Base-by-base conservation (phyloP, 2,797 vertebrate species). In the Acipenser oxyrinchus region DNA sequence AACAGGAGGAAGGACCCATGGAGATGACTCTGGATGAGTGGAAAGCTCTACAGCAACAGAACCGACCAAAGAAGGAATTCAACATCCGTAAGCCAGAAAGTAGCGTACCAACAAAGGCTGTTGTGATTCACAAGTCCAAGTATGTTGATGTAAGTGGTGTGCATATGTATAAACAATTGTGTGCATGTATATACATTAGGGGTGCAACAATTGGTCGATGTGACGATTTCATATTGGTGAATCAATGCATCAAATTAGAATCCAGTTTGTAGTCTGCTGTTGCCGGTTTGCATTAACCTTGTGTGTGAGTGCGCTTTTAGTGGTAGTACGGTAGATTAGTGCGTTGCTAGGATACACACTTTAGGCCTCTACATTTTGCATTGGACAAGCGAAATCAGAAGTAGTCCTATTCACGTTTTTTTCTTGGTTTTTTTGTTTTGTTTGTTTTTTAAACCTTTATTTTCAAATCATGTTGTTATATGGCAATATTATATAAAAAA, bases 1-100 rank as follows among this genome's bases (percentile, higher is more conserved):
- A 75, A 63, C 63, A 74, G 67, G 91, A 94, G 73, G 92, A 92
- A 74, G 82, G 91, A 81, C 88, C 89, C 71, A 79, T 92, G 81
- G 93, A 98, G 86, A 98, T 99, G 96, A 90, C 90, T 0, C 82
- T 99, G 77, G 95, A 99, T 73, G 95, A 99, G 73, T 99, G 96
- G 96, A 97, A 93, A 82, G 88, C 83, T 71, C 74, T 93, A 79
- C 94, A 96, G 82, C 87, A 95, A 75, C 88, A 83, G 60, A 93
- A 76, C 75, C 89, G 94, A 76, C 87, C 93, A 58, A 97, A 95
- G 82, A 77, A 77, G 0, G 93, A 96, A 80, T 93, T 98, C 75
- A 98, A 99, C 76, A 92, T 99, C 75, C 93, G 95, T 73, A 97
- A 93, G 79, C 87, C 93, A 1, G 94, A 94, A 66, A 75, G 88